Evolutionary conservation across 1,140 invertebrate genomes (phyloP).

Genomic region (Drosophila subpulchrella): DNA sequence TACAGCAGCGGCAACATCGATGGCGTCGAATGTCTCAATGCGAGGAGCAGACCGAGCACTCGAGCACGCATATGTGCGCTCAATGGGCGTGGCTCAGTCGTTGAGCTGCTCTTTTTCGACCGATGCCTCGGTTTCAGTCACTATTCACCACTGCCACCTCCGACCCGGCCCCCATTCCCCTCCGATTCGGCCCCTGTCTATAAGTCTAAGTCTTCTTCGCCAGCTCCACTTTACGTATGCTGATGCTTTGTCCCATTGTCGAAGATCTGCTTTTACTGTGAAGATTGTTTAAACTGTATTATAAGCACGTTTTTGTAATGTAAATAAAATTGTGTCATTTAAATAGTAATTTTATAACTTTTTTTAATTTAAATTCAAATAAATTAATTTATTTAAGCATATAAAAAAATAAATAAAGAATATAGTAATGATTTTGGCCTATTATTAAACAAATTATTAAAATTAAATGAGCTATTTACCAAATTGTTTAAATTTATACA

Average conservation of each 20-base stretch:
- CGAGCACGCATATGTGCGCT: conserved; percentile 70
- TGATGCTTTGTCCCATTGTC: conserved; percentile 22
- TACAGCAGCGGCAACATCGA: conserved; percentile 19
- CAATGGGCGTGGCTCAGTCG: conserved; percentile 68
- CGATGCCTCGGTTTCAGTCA: conserved; percentile 15
- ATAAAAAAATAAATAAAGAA: no score
- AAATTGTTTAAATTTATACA: no score
- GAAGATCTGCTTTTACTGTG: conserved; percentile 9
- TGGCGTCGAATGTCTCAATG: conserved; percentile 78
- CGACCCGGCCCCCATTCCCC: background rate
- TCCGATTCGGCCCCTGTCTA: background rate
- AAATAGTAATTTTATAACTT: no score
- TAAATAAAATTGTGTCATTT: no score
- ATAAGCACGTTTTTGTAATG: no score
- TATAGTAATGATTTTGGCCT: no score
- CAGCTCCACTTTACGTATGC: conserved; percentile 14
- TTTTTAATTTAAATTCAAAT: no score
- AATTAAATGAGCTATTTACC: no score
- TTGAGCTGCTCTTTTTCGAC: conserved; percentile 46
- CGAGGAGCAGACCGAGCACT: conserved; percentile 54
- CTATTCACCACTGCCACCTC: conserved; percentile 14
- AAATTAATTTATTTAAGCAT: no score
- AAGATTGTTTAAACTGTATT: background rate
- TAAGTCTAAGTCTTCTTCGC: conserved; percentile 17
- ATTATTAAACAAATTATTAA: no score